These are phyloP conservation scores for Pterocles burchelli DNA, from an alignment of 2,113 vertebrate species.

Conservation along the genomic window DNA sequence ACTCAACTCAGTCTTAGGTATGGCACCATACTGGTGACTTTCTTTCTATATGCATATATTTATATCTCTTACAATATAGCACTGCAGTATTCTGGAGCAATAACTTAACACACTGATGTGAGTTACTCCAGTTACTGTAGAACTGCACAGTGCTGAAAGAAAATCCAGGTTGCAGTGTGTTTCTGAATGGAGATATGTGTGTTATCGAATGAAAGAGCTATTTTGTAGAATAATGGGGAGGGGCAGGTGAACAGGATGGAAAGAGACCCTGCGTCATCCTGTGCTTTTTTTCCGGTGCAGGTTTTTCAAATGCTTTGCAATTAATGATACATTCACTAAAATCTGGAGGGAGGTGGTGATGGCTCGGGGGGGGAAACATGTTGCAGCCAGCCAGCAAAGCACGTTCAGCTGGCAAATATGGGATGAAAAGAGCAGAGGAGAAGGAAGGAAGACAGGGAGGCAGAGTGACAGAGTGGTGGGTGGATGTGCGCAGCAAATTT, in stretches of 20 bases:
- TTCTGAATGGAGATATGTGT: constrained; percentile 23
- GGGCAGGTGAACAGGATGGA: constrained; percentile 20
- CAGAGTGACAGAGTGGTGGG: constrained; percentile 44
- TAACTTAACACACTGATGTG: neutral
- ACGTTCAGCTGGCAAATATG: constrained; percentile 65
- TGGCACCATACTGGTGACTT: neutral
- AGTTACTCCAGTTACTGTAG: neutral
- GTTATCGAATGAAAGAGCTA: neutral
- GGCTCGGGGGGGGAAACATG: neutral
- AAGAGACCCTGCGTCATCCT: constrained; percentile 35
- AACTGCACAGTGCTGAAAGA: neutral
- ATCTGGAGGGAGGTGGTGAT: constrained; percentile 38
- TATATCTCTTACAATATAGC: neutral
- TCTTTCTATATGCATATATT: neutral
- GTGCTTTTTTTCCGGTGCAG: constrained; percentile 54
- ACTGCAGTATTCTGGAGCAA: constrained; percentile 7
- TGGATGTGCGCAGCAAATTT: constrained; percentile 19
- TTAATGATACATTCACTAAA: constrained; percentile 61
- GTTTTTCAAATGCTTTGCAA: constrained; percentile 59
- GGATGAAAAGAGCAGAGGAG: constrained; percentile 54
- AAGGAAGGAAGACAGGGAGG: constrained; percentile 51
- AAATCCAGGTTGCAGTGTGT: neutral
- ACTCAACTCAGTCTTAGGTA: neutral
- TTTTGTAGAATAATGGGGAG: constrained; percentile 54
- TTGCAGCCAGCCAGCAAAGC: constrained; percentile 61